Evolutionary conservation across 2,888 invertebrate genomes (phyloP).

Genomic region (Agrotis exclamationis): DNA sequence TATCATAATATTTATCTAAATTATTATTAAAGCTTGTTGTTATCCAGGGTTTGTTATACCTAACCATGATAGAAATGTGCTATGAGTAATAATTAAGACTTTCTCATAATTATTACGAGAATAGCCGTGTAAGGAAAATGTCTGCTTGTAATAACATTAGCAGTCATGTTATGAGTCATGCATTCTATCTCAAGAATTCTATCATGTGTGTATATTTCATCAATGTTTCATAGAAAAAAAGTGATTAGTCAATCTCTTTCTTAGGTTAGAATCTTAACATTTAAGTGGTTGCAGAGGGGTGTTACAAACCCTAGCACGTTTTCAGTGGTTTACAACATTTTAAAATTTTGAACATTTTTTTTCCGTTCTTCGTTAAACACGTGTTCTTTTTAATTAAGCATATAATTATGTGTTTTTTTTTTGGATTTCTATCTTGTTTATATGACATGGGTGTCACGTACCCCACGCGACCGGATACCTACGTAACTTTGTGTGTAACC

Average conservation of each 20-base stretch:
- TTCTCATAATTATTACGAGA: constrained; percentile 11
- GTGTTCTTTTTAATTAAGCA: too few species aligned
- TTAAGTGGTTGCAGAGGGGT: too few species aligned
- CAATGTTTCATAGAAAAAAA: not conserved
- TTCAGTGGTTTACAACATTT: too few species aligned
- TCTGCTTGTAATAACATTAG: not conserved
- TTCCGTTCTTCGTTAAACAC: too few species aligned
- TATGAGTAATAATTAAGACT: not conserved
- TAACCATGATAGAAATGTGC: constrained; percentile 12
- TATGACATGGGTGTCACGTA: too few species aligned
- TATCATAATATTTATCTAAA: constrained; percentile 13
- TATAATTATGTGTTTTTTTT: too few species aligned
- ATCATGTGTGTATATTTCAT: not conserved
- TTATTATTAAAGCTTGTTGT: constrained; percentile 8
- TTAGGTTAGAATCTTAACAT: not conserved
- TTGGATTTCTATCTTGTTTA: too few species aligned
- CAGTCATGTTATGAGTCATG: not conserved
- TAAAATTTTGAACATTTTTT: too few species aligned
- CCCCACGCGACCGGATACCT: too few species aligned
- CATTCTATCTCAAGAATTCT: not conserved
- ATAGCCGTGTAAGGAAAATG: constrained; percentile 11
- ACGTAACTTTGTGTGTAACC: too few species aligned
- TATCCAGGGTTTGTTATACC: not conserved
- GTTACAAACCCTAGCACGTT: too few species aligned
- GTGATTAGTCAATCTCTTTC: not conserved